Conservation (phyloP, 1,140 invertebrate genomes). For the Laupala kohalensis region DNA sequence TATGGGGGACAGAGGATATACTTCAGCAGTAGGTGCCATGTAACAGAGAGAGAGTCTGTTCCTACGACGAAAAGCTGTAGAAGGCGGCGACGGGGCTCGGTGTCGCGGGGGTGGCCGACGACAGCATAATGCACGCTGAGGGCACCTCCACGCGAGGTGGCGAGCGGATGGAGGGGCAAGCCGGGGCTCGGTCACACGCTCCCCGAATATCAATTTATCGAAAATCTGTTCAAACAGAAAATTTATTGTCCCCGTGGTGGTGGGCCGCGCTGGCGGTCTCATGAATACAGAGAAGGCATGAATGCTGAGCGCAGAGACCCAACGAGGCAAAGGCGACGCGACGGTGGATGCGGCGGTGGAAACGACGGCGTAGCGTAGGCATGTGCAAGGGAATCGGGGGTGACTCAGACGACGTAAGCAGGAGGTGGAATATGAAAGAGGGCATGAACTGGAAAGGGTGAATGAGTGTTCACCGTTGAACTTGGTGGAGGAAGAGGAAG, state of each 20-base stretch:
- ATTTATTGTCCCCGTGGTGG: constrained; percentile 1
- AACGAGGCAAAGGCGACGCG: no score
- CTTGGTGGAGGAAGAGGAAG: not conserved
- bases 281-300: constrained; percentile 5
- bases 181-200: not conserved
- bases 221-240: constrained; percentile 6
- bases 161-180: no score
- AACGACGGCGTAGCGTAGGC: no score
- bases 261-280: not conserved
- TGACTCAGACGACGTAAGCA: not conserved
- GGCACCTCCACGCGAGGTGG: no score
- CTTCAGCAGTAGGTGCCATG: no score
- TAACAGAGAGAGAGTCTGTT: no score
- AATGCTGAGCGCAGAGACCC: no score
- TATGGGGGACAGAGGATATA: no score
- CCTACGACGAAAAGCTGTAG: no score
- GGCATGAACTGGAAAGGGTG: not conserved
- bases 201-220: constrained; percentile 7
- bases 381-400: no score
- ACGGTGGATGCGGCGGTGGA: not conserved
- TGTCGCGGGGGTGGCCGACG: not conserved
- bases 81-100: no score
- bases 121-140: not conserved
- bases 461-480: not conserved
- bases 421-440: not conserved